A percentile compares a stretch with the other conserved stretches of the same genome.
Conservation (phyloP, 2,113 vertebrate species). For the Cichladusa arquata region DNA sequence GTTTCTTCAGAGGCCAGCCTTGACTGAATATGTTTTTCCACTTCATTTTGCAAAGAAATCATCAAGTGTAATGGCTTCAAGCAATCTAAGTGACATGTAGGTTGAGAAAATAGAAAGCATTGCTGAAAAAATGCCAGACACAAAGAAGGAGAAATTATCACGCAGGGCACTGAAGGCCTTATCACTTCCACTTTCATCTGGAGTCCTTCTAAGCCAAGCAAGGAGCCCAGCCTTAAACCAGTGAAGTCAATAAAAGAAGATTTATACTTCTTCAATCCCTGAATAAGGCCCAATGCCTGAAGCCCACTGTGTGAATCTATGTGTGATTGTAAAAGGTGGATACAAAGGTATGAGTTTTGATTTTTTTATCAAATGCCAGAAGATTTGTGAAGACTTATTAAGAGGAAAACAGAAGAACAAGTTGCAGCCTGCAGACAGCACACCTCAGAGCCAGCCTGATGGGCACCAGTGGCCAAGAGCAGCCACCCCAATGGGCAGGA, state of each 20-base stretch:
- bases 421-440: neutral
- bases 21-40: slow-evolving; percentile 51
- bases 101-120: neutral
- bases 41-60: slow-evolving; percentile 57
- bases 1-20: slow-evolving; percentile 12
- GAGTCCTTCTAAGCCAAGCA: neutral
- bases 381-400: neutral
- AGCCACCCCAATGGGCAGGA: neutral
- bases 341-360: neutral
- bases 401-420: neutral
- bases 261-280: neutral
- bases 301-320: neutral
- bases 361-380: neutral
- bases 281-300: neutral
- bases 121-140: neutral
- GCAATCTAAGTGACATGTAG: slow-evolving; percentile 6
- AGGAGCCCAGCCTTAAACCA: neutral
- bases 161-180: neutral
- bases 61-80: slow-evolving; percentile 44
- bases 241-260: neutral
- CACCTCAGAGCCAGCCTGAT: neutral
- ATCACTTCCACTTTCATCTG: neutral
- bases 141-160: slow-evolving; percentile 2
- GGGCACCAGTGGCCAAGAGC: neutral
- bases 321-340: neutral